Conservation (phyloP, 2,888 invertebrate genomes). For the Drosophila infuscata region DNA sequence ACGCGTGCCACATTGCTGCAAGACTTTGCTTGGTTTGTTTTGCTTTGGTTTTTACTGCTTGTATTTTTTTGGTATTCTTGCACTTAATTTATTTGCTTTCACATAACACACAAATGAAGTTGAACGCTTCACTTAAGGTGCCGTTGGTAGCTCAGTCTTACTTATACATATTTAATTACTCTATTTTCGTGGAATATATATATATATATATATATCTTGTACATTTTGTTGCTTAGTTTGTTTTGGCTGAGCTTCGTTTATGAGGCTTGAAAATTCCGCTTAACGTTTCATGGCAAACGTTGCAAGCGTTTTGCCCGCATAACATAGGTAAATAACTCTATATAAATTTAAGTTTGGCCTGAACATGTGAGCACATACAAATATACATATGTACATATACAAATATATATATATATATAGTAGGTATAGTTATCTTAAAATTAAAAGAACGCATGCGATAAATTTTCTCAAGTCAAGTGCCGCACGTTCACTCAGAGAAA, state of each 20-base stretch:
- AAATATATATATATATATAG: background rate
- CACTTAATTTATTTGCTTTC: conserved; percentile 35
- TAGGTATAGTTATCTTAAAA: background rate
- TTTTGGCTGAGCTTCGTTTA: conserved; percentile 31
- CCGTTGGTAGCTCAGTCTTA: conserved; percentile 17
- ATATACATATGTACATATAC: background rate
- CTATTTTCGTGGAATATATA: conserved; percentile 41
- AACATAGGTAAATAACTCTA: background rate
- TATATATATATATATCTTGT: background rate
- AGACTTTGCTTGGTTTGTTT: conserved; percentile 13
- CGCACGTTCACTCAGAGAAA: background rate
- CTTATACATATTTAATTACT: conserved; percentile 59
- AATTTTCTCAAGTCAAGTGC: conserved; percentile 6
- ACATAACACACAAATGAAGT: conserved; percentile 51
- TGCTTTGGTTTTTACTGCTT: conserved; percentile 7
- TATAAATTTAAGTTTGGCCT: background rate
- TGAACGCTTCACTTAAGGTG: conserved; percentile 70
- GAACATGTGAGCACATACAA: background rate
- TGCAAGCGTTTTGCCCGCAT: conserved; percentile 14
- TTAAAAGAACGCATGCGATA: background rate
- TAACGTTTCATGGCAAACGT: conserved; percentile 52
- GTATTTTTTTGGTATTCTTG: background rate
- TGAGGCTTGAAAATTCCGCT: conserved; percentile 58
- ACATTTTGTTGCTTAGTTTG: background rate
- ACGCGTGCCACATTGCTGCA: conserved; percentile 27